A percentile compares a stretch with the other conserved stretches of the same genome.
Evolutionary conservation across 2,888 invertebrate species (phyloP).

Genomic region (Mesodorylaimus sp.): DNA sequence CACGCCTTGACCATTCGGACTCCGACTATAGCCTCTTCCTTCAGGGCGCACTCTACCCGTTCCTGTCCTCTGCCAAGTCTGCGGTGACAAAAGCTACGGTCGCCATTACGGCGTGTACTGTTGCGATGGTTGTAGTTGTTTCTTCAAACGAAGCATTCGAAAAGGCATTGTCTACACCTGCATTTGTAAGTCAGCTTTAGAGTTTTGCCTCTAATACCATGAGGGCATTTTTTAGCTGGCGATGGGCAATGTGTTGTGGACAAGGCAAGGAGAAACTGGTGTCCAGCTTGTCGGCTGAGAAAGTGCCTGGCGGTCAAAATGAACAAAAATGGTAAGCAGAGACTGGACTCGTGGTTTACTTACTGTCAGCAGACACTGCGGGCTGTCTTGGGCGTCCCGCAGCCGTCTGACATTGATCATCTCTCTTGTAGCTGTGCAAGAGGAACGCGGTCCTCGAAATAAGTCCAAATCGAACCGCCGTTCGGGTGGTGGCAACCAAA

Average conservation of each 20-base stretch:
- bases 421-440: slow-evolving; percentile 56
- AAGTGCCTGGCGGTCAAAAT: slow-evolving; percentile 56
- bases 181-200: slow-evolving; percentile 43
- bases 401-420: too few relatives aligned
- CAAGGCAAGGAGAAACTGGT: slow-evolving; percentile 66
- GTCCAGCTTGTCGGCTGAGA: slow-evolving; percentile 59
- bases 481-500: too few relatives aligned
- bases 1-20: not conserved
- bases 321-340: slow-evolving; percentile 48
- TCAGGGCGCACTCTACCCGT: slow-evolving; percentile 44
- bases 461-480: not conserved
- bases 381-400: too few relatives aligned
- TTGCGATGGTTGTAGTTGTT: slow-evolving; percentile 73
- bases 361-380: not conserved
- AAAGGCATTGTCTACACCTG: slow-evolving; percentile 54
- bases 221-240: slow-evolving; percentile 40
- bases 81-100: slow-evolving; percentile 57
- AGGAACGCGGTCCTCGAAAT: slow-evolving; percentile 58
- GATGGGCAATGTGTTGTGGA: slow-evolving; percentile 55
- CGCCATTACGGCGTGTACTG: slow-evolving; percentile 65
- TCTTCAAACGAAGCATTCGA: slow-evolving; percentile 64
- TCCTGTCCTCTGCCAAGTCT: slow-evolving; percentile 53
- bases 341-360: not conserved
- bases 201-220: not conserved
- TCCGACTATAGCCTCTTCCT: not conserved